Conservation (phyloP, 2,888 invertebrate species). For the Chrysodeixis includens region DNA sequence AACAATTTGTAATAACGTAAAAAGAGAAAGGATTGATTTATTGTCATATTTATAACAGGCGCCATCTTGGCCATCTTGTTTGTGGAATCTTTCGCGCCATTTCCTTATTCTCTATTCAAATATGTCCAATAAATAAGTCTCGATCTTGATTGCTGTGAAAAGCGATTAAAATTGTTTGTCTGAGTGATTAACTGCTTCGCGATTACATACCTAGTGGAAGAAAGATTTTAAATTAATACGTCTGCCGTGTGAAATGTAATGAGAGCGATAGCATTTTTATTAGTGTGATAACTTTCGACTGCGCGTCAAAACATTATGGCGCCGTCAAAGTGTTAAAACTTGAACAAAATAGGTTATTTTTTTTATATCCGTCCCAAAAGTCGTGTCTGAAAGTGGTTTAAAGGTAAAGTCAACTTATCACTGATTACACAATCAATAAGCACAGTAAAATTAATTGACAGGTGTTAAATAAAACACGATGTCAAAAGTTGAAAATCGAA, state of each 20-base stretch:
- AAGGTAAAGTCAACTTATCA: not conserved
- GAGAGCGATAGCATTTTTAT: not conserved
- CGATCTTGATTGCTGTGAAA: constrained; percentile 6
- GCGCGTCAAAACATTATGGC: not conserved
- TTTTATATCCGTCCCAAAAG: not conserved
- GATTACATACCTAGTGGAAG: not conserved
- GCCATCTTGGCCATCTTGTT: constrained; percentile 52
- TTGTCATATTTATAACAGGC: constrained; percentile 36
- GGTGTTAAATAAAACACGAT: constrained; percentile 3
- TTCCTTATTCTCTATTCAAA: constrained; percentile 33
- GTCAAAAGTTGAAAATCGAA: constrained; percentile 4
- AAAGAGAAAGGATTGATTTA: constrained; percentile 62
- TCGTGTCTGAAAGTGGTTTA: not conserved
- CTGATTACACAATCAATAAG: not conserved
- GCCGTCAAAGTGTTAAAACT: not conserved
- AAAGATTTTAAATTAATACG: not conserved
- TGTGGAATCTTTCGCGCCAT: constrained; percentile 28
- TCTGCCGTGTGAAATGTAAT: not conserved
- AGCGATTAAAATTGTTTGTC: constrained; percentile 11
- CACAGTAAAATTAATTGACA: not conserved
- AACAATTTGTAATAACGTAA: constrained; percentile 49
- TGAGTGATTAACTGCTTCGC: constrained; percentile 5
- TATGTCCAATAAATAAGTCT: constrained; percentile 8
- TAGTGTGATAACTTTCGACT: not conserved
- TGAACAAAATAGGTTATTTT: not conserved